These are phyloP conservation scores for Seladonia tumulorum DNA, from an alignment of 2,888 invertebrate species.

Conservation along the genomic window DNA sequence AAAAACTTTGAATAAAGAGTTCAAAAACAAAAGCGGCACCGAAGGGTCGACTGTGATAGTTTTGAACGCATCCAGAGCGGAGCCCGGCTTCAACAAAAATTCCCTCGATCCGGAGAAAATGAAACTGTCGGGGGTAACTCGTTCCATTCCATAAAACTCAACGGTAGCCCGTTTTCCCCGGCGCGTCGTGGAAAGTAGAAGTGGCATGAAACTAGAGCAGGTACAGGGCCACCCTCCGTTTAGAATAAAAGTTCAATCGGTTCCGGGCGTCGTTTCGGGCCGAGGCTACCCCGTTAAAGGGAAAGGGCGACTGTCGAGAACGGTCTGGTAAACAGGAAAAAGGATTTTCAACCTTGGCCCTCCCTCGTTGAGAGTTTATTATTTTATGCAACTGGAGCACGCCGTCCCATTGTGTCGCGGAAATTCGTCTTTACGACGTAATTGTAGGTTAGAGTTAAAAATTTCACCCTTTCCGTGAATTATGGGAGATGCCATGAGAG, in stretches of 20 bases:
- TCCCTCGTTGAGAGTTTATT: conserved; percentile 70
- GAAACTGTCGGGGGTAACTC: conserved; percentile 1
- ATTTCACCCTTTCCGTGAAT: conserved; percentile 78
- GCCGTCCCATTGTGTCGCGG: conserved; percentile 69
- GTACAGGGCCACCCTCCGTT: conserved; percentile 68
- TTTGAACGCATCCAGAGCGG: neutral
- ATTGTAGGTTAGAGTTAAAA: conserved; percentile 82
- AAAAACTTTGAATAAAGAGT: neutral
- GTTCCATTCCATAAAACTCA: conserved; percentile 19
- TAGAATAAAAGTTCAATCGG: conserved; percentile 64
- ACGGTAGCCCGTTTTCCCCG: conserved; percentile 61
- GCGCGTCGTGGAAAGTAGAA: conserved; percentile 55
- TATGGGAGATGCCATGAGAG: conserved; percentile 66
- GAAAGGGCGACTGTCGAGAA: conserved; percentile 40
- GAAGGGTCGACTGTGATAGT: neutral
- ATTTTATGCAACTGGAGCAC: conserved; percentile 80
- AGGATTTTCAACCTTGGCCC: conserved; percentile 75
- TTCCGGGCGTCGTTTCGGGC: conserved; percentile 31
- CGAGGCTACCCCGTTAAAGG: neutral
- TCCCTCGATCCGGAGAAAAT: neutral
- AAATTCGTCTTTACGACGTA: conserved; percentile 77
- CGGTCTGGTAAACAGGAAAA: conserved; percentile 61
- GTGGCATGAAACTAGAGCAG: conserved; percentile 79
- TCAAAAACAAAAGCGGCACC: neutral
- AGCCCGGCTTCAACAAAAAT: neutral